These are phyloP conservation scores for Corynorhinus townsendii DNA, from an alignment of 2,113 vertebrate genomes.

Conservation along the genomic window DNA sequence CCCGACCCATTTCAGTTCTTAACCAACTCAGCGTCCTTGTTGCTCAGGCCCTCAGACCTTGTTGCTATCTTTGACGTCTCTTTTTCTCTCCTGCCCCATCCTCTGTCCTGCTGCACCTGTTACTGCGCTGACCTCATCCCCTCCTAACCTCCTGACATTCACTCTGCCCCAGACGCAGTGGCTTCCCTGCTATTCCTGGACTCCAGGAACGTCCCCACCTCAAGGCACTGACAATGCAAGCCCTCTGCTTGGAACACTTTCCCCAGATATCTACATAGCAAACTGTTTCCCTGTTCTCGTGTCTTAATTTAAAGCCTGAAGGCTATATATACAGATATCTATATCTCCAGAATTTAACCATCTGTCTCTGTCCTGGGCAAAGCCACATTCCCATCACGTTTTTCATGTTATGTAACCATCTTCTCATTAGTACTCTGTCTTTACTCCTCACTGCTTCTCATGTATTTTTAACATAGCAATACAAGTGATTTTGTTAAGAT, in stretches of 20 bases:
- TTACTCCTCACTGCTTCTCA: neutral
- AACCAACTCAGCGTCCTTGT: neutral
- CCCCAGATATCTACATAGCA: neutral
- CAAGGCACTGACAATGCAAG: neutral
- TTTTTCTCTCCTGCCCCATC: neutral
- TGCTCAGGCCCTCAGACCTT: neutral
- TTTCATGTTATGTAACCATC: neutral
- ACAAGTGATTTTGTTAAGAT: neutral
- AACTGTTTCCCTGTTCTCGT: neutral
- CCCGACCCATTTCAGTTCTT: neutral
- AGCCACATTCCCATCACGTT: neutral
- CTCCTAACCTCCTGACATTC: accelerated
- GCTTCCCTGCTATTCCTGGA: accelerated
- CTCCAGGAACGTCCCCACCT: accelerated
- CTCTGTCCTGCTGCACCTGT: neutral
- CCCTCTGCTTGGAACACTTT: neutral
- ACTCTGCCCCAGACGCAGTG: neutral
- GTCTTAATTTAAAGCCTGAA: neutral
- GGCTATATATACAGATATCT: neutral
- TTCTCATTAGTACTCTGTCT: neutral
- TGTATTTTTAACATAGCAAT: neutral
- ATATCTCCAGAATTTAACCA: neutral
- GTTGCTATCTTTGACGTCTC: accelerated
- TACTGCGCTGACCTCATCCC: neutral
- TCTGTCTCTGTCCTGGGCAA: neutral